Evolutionary conservation across 2,888 invertebrate genomes (phyloP).

Genomic region (Lepidocyrtoides sp.): DNA sequence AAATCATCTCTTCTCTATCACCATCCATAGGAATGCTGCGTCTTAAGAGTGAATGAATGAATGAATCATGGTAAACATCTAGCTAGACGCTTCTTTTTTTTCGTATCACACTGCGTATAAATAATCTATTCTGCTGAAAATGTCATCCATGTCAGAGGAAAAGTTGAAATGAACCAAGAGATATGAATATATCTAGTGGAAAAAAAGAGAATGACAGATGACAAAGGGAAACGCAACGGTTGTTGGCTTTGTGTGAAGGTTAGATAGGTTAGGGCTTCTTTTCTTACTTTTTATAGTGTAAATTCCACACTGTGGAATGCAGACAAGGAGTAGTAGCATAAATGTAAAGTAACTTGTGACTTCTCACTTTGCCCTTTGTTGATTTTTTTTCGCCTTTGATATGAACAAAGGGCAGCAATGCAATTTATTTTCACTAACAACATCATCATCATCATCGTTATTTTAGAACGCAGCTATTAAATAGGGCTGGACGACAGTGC

Average conservation of each 20-base stretch:
- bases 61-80: too few relatives aligned
- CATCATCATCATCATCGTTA: neutral
- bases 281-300: neutral
- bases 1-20: too few relatives aligned
- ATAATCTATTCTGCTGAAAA: slow-evolving; percentile 10
- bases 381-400: neutral
- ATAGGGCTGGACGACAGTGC: too few relatives aligned
- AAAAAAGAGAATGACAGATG: slow-evolving; percentile 36
- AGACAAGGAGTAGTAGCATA: neutral
- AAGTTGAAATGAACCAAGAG: neutral
- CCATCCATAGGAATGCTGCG: too few relatives aligned
- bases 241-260: slow-evolving; percentile 10
- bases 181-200: neutral
- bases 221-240: slow-evolving; percentile 8
- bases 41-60: too few relatives aligned
- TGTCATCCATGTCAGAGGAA: slow-evolving; percentile 11
- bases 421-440: slow-evolving; percentile 32
- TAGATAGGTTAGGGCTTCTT: neutral
- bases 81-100: neutral
- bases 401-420: slow-evolving; percentile 29
- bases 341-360: neutral
- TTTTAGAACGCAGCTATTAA: too few relatives aligned
- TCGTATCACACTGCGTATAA: neutral
- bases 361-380: slow-evolving; percentile 9
- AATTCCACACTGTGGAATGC: neutral